A percentile compares a stretch with the other conserved stretches of the same genome.
Conservation (phyloP, 2,797 vertebrate species). For the Chloroceryle inda region DNA sequence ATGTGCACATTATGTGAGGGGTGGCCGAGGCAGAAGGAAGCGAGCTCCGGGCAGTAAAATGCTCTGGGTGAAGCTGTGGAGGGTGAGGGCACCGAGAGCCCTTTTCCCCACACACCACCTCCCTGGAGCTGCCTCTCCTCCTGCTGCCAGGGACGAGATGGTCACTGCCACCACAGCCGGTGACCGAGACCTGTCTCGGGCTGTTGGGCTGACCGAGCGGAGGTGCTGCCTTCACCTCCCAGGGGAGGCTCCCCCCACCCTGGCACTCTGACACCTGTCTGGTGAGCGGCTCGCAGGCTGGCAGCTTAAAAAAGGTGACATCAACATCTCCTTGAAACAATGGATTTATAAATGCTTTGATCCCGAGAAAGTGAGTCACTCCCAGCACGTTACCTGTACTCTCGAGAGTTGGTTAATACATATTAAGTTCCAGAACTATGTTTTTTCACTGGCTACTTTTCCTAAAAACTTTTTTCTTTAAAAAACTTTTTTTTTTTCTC, state of each 20-base stretch:
- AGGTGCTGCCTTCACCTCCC: not conserved
- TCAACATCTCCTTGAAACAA: not conserved
- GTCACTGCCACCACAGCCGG: not conserved
- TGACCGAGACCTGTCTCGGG: not conserved
- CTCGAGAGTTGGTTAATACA: not conserved
- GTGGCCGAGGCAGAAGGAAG: not conserved
- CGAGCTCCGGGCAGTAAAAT: rapidly evolving
- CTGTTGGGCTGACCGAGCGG: not conserved
- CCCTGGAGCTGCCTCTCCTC: not conserved
- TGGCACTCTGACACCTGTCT: too few species aligned
- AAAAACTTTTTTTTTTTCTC: not conserved
- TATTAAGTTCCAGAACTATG: not conserved
- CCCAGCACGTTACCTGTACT: not conserved
- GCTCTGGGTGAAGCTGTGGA: not conserved
- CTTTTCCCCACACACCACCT: rapidly evolving
- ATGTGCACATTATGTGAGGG: not conserved
- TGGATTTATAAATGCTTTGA: rapidly evolving
- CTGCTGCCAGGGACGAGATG: rapidly evolving
- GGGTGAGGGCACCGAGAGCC: not conserved
- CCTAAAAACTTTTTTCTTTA: too few species aligned
- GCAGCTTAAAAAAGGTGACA: rapidly evolving
- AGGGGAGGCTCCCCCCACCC: not conserved
- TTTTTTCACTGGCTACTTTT: not conserved
- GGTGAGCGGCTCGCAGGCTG: not conserved
- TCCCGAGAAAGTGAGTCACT: not conserved